phyloP scores from a whole-genome alignment of 2,113 vertebrate species.

The Chloropsis cyanopogon region DNA sequence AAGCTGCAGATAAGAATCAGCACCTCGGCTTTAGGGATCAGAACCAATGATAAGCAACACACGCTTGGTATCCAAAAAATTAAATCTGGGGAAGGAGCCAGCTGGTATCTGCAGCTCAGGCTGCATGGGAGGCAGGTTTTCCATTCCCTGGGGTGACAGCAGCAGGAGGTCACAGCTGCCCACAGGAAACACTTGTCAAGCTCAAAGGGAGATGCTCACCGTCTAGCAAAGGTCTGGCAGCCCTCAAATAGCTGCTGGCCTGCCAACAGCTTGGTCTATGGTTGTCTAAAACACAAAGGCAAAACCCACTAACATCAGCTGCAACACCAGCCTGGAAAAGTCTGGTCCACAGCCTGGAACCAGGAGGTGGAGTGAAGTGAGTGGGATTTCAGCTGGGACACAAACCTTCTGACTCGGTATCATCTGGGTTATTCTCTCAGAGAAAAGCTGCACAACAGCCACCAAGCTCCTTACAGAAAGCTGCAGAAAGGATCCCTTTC shows the following conservation, averaged over 20 bases:
- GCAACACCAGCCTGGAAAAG: not conserved
- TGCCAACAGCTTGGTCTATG: not conserved
- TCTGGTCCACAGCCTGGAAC: not conserved
- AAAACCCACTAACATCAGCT: not conserved
- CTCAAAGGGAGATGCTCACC: not conserved
- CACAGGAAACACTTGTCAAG: not conserved
- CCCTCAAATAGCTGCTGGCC: not conserved
- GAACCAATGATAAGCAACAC: slow-evolving; percentile 26
- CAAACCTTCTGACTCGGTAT: not conserved
- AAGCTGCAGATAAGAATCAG: slow-evolving; percentile 59
- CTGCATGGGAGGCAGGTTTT: not conserved
- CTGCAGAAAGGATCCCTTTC: not conserved
- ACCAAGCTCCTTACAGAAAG: not conserved
- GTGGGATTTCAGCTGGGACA: not conserved
- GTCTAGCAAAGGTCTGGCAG: not conserved
- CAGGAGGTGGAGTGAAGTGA: rapidly evolving
- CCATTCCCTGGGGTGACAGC: not conserved
- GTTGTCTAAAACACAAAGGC: not conserved
- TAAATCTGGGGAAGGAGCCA: not conserved
- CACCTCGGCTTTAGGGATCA: slow-evolving; percentile 37
- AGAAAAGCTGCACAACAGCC: not conserved
- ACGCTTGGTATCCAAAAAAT: not conserved
- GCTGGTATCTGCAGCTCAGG: not conserved
- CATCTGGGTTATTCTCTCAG: not conserved
- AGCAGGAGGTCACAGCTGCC: not conserved